Evolutionary conservation across 1,140 invertebrate species (phyloP).

Genomic region (Bombus cullumanus): DNA sequence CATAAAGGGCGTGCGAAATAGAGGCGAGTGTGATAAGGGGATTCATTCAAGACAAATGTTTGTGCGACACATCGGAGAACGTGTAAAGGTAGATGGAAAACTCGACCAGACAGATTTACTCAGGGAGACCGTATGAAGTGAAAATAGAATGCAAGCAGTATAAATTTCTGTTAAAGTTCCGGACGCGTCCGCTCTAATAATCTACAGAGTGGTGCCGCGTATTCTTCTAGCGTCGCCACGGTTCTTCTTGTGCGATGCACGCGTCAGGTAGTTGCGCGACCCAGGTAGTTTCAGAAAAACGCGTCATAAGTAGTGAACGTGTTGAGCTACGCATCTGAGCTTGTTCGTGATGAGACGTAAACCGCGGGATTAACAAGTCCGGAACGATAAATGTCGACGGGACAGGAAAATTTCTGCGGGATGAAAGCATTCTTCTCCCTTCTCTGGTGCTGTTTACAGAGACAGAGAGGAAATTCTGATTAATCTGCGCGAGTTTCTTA

Average conservation of each 20-base stretch:
- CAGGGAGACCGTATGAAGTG: too few relatives aligned
- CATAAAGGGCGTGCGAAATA: neutral
- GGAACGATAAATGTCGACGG: neutral
- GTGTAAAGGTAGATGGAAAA: neutral
- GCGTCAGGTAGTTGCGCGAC: neutral
- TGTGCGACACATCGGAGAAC: neutral
- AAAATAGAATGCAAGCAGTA: neutral
- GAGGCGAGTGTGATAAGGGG: neutral
- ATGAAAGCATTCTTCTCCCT: neutral
- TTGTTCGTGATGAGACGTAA: neutral
- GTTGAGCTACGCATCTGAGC: neutral
- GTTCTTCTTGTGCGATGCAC: neutral
- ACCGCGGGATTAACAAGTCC: neutral
- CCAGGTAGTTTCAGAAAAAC: neutral
- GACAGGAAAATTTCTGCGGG: neutral
- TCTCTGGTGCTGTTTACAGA: neutral
- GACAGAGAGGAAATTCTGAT: neutral
- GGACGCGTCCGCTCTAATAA: constrained; percentile 18
- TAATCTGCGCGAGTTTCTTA: neutral
- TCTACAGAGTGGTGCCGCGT: neutral
- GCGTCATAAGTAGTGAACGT: neutral
- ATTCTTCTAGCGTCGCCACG: neutral
- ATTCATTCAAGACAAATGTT: neutral
- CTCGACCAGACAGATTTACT: neutral
- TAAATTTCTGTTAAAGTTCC: neutral